Evolutionary conservation across 2,888 invertebrate genomes (phyloP).

Genomic region (Melanchra persicariae): DNA sequence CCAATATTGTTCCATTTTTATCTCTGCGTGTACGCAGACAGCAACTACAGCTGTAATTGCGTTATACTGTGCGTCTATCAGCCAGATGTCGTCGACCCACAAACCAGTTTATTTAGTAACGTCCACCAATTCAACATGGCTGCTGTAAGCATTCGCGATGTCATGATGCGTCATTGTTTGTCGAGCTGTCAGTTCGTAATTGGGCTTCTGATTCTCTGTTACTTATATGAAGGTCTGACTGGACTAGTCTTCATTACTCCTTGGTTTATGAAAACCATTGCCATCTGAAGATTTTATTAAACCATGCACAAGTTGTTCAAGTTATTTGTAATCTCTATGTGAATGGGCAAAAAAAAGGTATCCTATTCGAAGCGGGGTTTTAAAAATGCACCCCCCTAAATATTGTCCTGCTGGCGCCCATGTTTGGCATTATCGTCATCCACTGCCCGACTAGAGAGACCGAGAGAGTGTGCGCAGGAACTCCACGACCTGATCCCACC

Average conservation of each 20-base stretch:
- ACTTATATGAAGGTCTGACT: not conserved
- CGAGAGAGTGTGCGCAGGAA: too few relatives aligned
- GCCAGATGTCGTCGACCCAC: slow-evolving; percentile 48
- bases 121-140: slow-evolving; percentile 26
- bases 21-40: not conserved
- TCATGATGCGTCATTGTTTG: slow-evolving; percentile 42
- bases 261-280: not conserved
- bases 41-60: slow-evolving; percentile 16
- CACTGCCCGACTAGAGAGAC: not conserved
- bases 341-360: too few relatives aligned
- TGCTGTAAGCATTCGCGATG: slow-evolving; percentile 24
- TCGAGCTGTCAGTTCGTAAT: slow-evolving; percentile 6
- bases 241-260: not conserved
- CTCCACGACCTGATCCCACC: too few relatives aligned
- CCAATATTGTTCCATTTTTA: not conserved
- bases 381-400: too few relatives aligned
- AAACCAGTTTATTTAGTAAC: slow-evolving; percentile 49
- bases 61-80: slow-evolving; percentile 11
- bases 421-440: not conserved
- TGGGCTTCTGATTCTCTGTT: not conserved
- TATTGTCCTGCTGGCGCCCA: not conserved
- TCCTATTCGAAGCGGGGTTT: too few relatives aligned
- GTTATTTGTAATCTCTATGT: too few relatives aligned
- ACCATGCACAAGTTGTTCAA: too few relatives aligned
- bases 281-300: not conserved